Evolutionary conservation across 2,797 vertebrate species (phyloP).

Genomic region (Pogoniulus pusillus): DNA sequence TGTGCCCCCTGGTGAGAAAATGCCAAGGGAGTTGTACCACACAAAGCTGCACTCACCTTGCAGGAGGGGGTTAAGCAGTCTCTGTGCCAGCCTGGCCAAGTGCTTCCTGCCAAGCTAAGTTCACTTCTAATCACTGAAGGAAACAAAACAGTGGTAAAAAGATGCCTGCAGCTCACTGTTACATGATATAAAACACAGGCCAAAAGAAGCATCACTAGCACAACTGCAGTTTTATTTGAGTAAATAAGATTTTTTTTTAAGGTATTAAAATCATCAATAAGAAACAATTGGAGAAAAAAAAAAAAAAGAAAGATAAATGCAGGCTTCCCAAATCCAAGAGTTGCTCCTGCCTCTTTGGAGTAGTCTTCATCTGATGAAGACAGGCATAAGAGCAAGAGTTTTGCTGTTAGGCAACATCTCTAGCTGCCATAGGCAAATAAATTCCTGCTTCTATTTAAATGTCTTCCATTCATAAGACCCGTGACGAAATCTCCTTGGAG

Average conservation of each 20-base stretch:
- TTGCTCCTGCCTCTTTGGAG: neutral
- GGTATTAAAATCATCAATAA: neutral
- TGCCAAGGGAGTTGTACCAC: neutral
- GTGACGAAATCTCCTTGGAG: neutral
- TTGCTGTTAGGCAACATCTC: neutral
- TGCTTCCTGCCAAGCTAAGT: neutral
- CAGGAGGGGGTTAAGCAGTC: neutral
- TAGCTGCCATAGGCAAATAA: neutral
- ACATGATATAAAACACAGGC: neutral
- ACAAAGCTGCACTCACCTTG: neutral
- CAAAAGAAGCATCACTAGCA: neutral
- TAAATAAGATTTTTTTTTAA: neutral
- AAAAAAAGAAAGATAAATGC: too few species aligned
- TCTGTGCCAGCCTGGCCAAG: neutral
- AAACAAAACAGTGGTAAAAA: slow-evolving; percentile 4
- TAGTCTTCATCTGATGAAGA: neutral
- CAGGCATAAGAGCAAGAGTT: neutral
- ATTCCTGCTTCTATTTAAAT: neutral
- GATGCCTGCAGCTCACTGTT: neutral
- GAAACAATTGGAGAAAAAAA: neutral
- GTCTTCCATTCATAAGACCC: neutral
- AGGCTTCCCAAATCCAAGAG: neutral
- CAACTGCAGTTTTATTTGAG: neutral
- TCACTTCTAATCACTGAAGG: neutral
- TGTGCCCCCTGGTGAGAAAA: neutral